phyloP scores from a whole-genome alignment of 1,140 invertebrate species.

The Calephelis nemesis region DNA sequence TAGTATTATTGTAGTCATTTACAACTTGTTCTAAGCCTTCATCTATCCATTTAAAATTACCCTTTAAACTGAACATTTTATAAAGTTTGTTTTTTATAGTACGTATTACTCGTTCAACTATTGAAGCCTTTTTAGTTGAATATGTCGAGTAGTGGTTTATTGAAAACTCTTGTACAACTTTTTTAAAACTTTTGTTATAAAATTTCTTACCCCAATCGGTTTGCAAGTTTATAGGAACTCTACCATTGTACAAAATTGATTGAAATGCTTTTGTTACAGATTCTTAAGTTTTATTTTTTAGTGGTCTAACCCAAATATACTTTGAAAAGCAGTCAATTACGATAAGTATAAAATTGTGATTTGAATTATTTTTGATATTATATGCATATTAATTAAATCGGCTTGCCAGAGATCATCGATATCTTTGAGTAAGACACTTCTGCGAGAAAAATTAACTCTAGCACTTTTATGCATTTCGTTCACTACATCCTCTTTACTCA shows the following conservation, averaged over 20 bases:
- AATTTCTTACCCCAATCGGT: not conserved
- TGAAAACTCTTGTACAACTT: not conserved
- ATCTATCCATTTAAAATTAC: not conserved
- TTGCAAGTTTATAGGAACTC: not conserved
- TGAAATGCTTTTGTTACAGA: not conserved
- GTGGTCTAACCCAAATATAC: slow-evolving; percentile 8
- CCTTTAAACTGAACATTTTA: slow-evolving; percentile 14
- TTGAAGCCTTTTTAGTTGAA: not conserved
- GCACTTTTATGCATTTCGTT: slow-evolving; percentile 11
- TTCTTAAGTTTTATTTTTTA: slow-evolving; percentile 1
- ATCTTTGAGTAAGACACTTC: not conserved
- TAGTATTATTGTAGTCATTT: not conserved
- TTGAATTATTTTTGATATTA: slow-evolving; percentile 8
- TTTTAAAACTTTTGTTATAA: not conserved
- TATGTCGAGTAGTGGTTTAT: not conserved
- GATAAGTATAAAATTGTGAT: slow-evolving; percentile 1
- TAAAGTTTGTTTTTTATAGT: not conserved
- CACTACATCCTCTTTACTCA: not conserved
- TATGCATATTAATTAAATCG: slow-evolving; percentile 17
- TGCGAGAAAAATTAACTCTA: not conserved
- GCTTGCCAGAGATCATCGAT: slow-evolving; percentile 11
- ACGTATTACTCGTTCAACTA: not conserved
- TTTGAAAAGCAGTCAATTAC: slow-evolving; percentile 1
- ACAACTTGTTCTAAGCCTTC: not conserved
- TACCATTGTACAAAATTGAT: not conserved